phyloP scores from a whole-genome alignment of 2,113 vertebrate species.

The Enhydra lutris region DNA sequence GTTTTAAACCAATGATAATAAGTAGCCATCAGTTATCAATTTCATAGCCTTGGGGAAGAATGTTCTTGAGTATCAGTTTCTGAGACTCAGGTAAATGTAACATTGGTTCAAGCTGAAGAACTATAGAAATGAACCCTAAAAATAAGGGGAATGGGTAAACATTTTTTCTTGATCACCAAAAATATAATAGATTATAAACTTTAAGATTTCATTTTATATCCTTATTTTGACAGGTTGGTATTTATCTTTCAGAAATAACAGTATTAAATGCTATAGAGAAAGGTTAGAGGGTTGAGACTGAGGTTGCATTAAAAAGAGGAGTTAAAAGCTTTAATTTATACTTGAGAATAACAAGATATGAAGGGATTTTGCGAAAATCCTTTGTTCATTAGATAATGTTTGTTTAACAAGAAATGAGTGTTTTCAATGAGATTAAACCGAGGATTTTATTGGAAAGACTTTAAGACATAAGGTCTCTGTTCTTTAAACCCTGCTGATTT shows the following conservation, averaged over 20 bases:
- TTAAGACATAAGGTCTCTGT: conserved; percentile 71
- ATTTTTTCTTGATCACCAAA: neutral
- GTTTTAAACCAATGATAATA: neutral
- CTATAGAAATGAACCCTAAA: neutral
- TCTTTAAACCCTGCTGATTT: conserved; percentile 77
- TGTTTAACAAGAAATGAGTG: conserved; percentile 77
- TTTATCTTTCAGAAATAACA: conserved; percentile 75
- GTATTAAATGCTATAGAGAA: conserved; percentile 38
- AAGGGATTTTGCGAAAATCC: conserved; percentile 81
- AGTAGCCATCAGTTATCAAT: neutral
- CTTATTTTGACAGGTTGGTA: neutral
- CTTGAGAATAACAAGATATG: conserved; percentile 80
- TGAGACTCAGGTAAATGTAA: neutral
- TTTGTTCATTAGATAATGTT: conserved; percentile 75
- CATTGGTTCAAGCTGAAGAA: neutral
- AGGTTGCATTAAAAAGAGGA: conserved; percentile 72
- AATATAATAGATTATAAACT: neutral
- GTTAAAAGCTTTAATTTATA: conserved; percentile 81
- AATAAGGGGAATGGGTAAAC: conserved; percentile 27
- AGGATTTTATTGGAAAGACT: conserved; percentile 64
- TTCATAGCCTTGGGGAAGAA: neutral
- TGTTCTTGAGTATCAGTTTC: neutral
- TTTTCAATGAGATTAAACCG: conserved; percentile 77
- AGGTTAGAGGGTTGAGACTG: conserved; percentile 70
- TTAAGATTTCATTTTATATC: neutral